Evolutionary conservation across 2,888 invertebrate genomes (phyloP), one percentile per base, ranked within the genome.

Genomic region (Fragum whitleyi): DNA sequence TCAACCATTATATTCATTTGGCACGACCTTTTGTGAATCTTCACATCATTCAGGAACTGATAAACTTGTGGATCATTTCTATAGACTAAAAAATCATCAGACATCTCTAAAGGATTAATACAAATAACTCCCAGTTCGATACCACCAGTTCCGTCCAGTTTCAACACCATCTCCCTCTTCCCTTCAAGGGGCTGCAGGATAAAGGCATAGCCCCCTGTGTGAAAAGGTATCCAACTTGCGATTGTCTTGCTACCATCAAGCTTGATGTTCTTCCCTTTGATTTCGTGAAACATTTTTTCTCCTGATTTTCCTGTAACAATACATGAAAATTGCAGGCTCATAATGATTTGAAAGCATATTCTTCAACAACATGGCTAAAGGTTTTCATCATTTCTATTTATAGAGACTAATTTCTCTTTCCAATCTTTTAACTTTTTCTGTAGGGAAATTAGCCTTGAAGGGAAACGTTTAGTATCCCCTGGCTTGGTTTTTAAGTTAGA

Each of bases 41-140:
- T 83, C 2, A 83, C 77, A 61, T 83, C 83, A 71, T 79, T 83
- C 26, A 83, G 77, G 19, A 79, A 79, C n/a, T 76, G 71, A 32
- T 79, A 83, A 2, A 59, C 53, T 21, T 14, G 39, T 9, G 69
- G 6, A 0, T 32, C 28, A 0, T 21, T 55, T 0, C 65, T 21
- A 5, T 73, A 72, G 9, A 39, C 79, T 0, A 65, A 73, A 5
- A 79, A 61, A 5, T 29, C 11, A 1, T 47, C 51, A n/a, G 1
- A 19, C 0, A 73, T 29, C 16, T 55, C 36, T 3, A 7, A 55
- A 7, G 83, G 83, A 28, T 79, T 74, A 26, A 9, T 55, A 23
- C 53, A 28, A 3, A 69, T 69, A 11, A 83, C 67, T 2, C 83
- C 83, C 21, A 83, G 65, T 29, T 79, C 79, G 11, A 83, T 61